Evolutionary conservation across 2,113 vertebrate species (phyloP).

Genomic region (Cebus imitator): DNA sequence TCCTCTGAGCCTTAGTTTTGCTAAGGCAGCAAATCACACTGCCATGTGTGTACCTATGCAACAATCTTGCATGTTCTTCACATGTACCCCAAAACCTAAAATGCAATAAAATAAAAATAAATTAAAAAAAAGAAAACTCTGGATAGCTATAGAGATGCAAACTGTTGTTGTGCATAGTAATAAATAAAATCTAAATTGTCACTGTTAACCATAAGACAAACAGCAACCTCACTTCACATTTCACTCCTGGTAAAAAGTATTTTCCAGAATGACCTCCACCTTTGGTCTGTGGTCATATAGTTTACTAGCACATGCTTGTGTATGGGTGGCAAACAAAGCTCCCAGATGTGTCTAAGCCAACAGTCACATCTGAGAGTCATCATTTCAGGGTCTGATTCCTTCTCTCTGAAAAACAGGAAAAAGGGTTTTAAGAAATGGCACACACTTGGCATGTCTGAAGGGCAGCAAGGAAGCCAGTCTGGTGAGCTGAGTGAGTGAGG

Average conservation of each 20-base stretch:
- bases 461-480: not conserved
- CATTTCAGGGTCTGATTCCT: not conserved
- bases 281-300: not conserved
- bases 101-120: too few species aligned
- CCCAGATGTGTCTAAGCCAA: constrained; percentile 7
- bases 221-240: not conserved
- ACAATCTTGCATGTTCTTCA: too few species aligned
- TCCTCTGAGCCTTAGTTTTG: not conserved
- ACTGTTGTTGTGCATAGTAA: not conserved
- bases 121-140: not conserved
- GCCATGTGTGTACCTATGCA: too few species aligned
- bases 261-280: constrained; percentile 13
- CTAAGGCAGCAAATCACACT: not conserved
- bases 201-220: not conserved
- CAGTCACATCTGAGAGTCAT: not conserved
- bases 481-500: not conserved
- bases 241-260: not conserved
- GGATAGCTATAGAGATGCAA: not conserved
- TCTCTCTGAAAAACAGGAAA: not conserved
- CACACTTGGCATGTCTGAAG: not conserved
- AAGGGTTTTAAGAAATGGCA: not conserved
- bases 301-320: constrained; percentile 22
- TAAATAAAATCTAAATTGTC: constrained; percentile 18
- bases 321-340: not conserved
- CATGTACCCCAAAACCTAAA: too few species aligned